These are phyloP conservation scores for human DNA, from an alignment of 2,113 vertebrate species.

Conservation along the genomic window DNA sequence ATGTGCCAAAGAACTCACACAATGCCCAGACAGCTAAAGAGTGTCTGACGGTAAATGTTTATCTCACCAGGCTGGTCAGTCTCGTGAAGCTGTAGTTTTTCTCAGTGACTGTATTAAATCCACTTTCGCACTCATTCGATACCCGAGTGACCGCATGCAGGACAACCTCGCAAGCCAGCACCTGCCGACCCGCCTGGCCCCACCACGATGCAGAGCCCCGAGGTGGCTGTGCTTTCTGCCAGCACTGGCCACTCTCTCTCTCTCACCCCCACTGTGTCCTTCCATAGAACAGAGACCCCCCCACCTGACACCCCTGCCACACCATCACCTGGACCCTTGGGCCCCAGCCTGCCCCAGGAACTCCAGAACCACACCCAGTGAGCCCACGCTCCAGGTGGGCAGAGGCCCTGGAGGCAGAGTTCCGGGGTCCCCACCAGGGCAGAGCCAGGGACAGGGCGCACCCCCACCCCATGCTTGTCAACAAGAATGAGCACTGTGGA, in stretches of 20 bases:
- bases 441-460: neutral
- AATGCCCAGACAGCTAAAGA: neutral
- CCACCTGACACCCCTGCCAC: neutral
- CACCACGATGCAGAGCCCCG: too few relatives aligned
- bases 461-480: too few relatives aligned
- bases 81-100: neutral
- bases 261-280: neutral
- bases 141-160: neutral
- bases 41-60: fast-evolving
- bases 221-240: neutral
- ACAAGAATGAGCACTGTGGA: neutral
- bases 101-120: neutral
- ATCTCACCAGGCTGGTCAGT: neutral
- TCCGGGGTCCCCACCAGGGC: neutral
- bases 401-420: neutral
- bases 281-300: neutral
- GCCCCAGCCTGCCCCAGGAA: neutral
- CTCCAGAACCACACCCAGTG: too few relatives aligned
- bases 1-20: fast-evolving
- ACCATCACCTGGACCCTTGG: neutral
- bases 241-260: neutral
- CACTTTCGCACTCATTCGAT: too few relatives aligned
- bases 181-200: neutral
- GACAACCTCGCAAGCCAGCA: fast-evolving
- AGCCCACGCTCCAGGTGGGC: neutral